phyloP scores from a whole-genome alignment of 2,888 invertebrate species.

The Drosophila histrio region DNA sequence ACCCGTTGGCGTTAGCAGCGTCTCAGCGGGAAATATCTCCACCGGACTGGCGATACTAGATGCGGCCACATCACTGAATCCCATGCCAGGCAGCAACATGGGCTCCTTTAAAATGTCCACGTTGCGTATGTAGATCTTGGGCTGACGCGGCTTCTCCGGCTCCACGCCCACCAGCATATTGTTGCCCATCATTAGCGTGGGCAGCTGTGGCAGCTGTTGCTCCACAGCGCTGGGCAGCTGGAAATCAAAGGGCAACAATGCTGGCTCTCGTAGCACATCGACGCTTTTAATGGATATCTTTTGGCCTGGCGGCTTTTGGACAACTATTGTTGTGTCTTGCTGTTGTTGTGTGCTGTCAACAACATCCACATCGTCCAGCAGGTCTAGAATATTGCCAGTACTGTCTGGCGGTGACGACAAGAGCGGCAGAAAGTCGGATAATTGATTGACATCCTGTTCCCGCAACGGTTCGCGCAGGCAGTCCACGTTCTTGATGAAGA shows the following conservation, averaged over 20 bases:
- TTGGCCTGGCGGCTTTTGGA: conserved; percentile 61
- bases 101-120: conserved; percentile 83
- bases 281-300: conserved; percentile 84
- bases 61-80: conserved; percentile 33
- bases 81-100: conserved; percentile 72
- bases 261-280: conserved; percentile 82
- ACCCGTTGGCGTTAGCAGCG: conserved; percentile 55
- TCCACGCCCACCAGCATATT: conserved; percentile 37
- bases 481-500: conserved; percentile 83
- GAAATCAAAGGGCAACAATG: conserved; percentile 73
- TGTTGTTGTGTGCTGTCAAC: neutral
- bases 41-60: conserved; percentile 4
- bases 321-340: neutral
- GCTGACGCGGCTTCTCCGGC: conserved; percentile 73
- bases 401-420: conserved; percentile 33
- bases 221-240: conserved; percentile 51
- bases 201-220: conserved; percentile 4
- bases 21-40: conserved; percentile 47
- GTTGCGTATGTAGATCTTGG: conserved; percentile 84
- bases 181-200: conserved; percentile 24
- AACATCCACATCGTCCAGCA: conserved; percentile 43
- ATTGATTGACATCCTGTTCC: conserved; percentile 43
- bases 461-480: conserved; percentile 80
- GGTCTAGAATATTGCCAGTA: conserved; percentile 51
- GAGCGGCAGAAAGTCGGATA: conserved; percentile 45